phyloP scores from a whole-genome alignment of 2,888 invertebrate species.

The Anagyrus pseudococci region DNA sequence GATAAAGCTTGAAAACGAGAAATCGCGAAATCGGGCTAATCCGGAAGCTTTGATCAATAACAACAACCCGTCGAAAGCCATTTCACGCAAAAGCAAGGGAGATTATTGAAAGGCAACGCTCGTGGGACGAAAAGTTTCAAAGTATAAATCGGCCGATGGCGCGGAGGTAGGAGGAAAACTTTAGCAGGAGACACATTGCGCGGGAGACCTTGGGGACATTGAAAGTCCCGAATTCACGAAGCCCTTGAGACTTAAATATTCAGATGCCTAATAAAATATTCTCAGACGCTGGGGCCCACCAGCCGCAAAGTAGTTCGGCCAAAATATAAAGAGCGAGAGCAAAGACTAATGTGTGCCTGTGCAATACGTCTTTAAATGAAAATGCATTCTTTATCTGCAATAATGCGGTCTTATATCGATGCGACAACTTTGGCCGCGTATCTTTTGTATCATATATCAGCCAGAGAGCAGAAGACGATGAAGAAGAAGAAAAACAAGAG shows the following conservation, averaged over 20 bases:
- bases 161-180: constrained; percentile 23
- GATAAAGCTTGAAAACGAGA: too few relatives aligned
- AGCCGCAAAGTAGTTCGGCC: constrained; percentile 30
- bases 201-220: constrained; percentile 42
- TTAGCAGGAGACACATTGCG: constrained; percentile 25
- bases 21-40: too few relatives aligned
- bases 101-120: too few relatives aligned
- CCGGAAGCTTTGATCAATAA: too few relatives aligned
- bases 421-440: constrained; percentile 6
- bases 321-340: constrained; percentile 6
- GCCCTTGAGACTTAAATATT: constrained; percentile 62
- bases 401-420: constrained; percentile 21
- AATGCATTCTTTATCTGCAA: constrained; percentile 28
- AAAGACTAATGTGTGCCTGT: constrained; percentile 3
- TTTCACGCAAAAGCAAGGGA: too few relatives aligned
- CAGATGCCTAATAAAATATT: constrained; percentile 65
- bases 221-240: constrained; percentile 41
- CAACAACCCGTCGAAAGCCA: too few relatives aligned
- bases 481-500: constrained; percentile 5
- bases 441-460: neutral
- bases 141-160: constrained; percentile 23
- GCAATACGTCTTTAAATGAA: constrained; percentile 16
- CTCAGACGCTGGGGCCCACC: constrained; percentile 25
- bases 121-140: neutral
- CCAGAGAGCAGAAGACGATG: neutral